These are phyloP conservation scores for Brachionus calyciflorus DNA, from an alignment of 1,140 invertebrate species.

Conservation along the genomic window DNA sequence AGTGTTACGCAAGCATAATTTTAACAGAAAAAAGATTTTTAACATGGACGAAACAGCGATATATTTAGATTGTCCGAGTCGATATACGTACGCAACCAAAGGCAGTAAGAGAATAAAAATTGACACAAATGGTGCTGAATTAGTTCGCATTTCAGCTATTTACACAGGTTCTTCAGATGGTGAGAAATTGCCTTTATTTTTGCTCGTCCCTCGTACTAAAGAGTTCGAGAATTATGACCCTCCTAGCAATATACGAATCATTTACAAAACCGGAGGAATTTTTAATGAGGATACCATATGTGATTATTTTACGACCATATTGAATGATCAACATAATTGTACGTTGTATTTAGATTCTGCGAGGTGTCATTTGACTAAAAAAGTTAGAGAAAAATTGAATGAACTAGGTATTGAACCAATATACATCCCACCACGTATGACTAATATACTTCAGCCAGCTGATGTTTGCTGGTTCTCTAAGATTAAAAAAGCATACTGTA, in stretches of 20 bases:
- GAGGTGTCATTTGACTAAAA: neutral
- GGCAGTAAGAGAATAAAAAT: too few species aligned
- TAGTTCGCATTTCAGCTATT: too few species aligned
- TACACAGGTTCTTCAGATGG: too few species aligned
- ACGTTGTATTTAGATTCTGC: neutral
- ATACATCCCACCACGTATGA: neutral
- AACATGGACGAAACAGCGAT: too few species aligned
- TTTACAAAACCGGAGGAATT: neutral
- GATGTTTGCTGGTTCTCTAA: neutral
- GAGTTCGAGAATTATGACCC: neutral
- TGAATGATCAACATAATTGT: neutral
- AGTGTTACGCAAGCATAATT: too few species aligned
- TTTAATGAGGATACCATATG: neutral
- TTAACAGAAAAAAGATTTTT: too few species aligned
- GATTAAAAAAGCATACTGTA: neutral
- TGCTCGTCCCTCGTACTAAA: too few species aligned
- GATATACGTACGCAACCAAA: too few species aligned
- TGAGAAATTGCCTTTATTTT: too few species aligned
- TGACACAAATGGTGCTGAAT: too few species aligned
- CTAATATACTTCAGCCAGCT: neutral
- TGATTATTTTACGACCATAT: neutral
- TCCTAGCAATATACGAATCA: neutral
- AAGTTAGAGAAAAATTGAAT: neutral
- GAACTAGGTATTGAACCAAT: neutral
- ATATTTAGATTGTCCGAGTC: too few species aligned